Evolutionary conservation across 2,888 invertebrate genomes (phyloP).

Genomic region (Scrobipalpa costella): DNA sequence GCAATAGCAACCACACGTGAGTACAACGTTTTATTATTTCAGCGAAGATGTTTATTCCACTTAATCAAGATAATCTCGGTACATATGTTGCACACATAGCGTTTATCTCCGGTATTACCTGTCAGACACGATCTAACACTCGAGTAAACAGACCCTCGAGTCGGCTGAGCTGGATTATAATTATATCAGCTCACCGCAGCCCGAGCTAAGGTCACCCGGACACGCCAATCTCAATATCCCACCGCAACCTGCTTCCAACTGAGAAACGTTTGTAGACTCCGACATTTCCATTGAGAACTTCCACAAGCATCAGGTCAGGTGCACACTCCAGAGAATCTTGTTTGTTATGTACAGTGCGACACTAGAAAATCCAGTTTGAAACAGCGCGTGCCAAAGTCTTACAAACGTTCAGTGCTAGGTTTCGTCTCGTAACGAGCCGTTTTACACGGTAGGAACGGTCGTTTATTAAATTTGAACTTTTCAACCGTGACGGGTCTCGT

Average conservation of each 20-base stretch:
- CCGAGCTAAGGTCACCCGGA: conserved; percentile 17
- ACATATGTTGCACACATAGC: conserved; percentile 5
- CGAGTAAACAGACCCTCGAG: conserved; percentile 31
- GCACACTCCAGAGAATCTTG: conserved; percentile 1
- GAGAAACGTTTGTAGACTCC: conserved; percentile 12
- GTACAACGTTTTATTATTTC: not conserved
- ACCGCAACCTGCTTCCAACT: conserved; percentile 20
- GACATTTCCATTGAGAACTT: conserved; percentile 9
- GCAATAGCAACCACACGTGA: not conserved
- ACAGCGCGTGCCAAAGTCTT: not conserved
- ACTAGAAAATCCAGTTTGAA: conserved; percentile 1
- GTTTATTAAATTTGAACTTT: conserved; percentile 14
- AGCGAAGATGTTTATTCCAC: not conserved
- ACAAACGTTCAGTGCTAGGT: conserved; percentile 3
- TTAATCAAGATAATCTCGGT: conserved; percentile 11
- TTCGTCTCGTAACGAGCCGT: conserved; percentile 3
- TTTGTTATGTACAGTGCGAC: conserved; percentile 10
- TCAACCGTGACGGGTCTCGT: conserved; percentile 3
- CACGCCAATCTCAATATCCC: conserved; percentile 18
- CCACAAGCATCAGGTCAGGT: not conserved
- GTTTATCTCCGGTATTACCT: conserved; percentile 26
- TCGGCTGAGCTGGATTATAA: conserved; percentile 30
- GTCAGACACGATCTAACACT: conserved; percentile 32
- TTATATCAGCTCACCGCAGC: conserved; percentile 20
- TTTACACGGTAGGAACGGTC: conserved; percentile 1